phyloP scores from a whole-genome alignment of 2,797 vertebrate species.

The Pipistrellus pygmaeus region DNA sequence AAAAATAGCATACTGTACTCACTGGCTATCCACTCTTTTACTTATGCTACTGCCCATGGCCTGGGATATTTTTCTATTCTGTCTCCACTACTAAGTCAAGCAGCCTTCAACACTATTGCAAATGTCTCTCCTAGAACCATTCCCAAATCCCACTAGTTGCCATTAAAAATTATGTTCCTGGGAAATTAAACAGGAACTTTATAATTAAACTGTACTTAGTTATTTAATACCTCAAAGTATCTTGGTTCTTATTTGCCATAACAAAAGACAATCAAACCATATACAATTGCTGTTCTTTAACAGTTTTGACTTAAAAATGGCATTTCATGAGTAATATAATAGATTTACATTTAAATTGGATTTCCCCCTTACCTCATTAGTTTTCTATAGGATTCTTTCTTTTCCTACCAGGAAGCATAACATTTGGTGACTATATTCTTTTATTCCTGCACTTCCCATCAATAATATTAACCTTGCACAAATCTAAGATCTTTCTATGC shows the following conservation, averaged over 20 bases:
- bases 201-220: background rate
- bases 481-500: background rate
- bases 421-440: background rate
- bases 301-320: background rate
- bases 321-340: background rate
- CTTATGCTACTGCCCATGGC: background rate
- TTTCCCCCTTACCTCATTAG: background rate
- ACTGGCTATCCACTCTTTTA: background rate
- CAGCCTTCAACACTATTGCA: background rate
- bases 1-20: background rate
- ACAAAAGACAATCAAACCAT: background rate
- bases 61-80: constrained; percentile 1
- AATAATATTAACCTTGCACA: background rate
- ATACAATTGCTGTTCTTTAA: background rate
- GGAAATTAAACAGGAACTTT: constrained; percentile 36
- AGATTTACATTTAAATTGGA: background rate
- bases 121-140: background rate
- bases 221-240: background rate
- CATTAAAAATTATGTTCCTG: background rate
- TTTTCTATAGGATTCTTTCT: background rate
- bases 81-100: background rate
- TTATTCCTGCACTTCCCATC: background rate
- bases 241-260: background rate
- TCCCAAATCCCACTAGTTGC: background rate
- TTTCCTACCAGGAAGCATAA: background rate